Conservation (phyloP, 92 coral and sea anemone genomes). For the Blastomussa wellsi region DNA sequence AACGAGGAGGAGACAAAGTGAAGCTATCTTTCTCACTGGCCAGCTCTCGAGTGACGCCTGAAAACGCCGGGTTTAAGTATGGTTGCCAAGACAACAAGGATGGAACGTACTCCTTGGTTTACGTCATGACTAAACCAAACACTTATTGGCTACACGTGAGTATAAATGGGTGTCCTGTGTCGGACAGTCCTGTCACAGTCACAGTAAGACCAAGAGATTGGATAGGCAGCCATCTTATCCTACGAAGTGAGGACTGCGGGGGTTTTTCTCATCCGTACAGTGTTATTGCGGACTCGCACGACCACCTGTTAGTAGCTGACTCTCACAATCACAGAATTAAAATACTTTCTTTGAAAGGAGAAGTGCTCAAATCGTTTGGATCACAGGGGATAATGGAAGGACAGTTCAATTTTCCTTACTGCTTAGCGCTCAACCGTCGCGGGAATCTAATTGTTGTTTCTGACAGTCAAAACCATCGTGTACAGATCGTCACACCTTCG, state of each 20-base stretch:
- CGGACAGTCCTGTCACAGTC: slow-evolving; percentile 63
- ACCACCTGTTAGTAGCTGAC: slow-evolving; percentile 68
- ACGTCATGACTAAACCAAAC: slow-evolving; percentile 64
- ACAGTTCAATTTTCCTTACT: slow-evolving; percentile 76
- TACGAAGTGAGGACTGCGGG: slow-evolving; percentile 70
- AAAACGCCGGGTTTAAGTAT: slow-evolving; percentile 63
- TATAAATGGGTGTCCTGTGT: slow-evolving; percentile 60
- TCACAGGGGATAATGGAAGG: slow-evolving; percentile 60
- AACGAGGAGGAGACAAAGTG: slow-evolving; percentile 70
- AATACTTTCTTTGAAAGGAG: slow-evolving; percentile 57
- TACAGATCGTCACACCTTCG: slow-evolving; percentile 67
- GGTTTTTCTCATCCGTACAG: slow-evolving; percentile 79
- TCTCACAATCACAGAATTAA: slow-evolving; percentile 73
- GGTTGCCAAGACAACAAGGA: slow-evolving; percentile 64
- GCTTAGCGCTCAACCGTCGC: slow-evolving; percentile 58
- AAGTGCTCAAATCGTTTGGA: slow-evolving; percentile 55
- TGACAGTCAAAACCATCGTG: slow-evolving; percentile 75
- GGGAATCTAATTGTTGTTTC: slow-evolving; percentile 61
- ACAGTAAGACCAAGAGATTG: slow-evolving; percentile 79
- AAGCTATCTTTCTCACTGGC: slow-evolving; percentile 47
- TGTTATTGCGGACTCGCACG: slow-evolving; percentile 45
- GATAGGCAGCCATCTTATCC: slow-evolving; percentile 66
- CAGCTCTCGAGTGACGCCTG: slow-evolving; percentile 50
- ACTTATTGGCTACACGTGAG: slow-evolving; percentile 63
- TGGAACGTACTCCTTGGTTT: slow-evolving; percentile 69